Conservation (phyloP, 2,888 invertebrate genomes). For the Sphaerophoria rueppellii region DNA sequence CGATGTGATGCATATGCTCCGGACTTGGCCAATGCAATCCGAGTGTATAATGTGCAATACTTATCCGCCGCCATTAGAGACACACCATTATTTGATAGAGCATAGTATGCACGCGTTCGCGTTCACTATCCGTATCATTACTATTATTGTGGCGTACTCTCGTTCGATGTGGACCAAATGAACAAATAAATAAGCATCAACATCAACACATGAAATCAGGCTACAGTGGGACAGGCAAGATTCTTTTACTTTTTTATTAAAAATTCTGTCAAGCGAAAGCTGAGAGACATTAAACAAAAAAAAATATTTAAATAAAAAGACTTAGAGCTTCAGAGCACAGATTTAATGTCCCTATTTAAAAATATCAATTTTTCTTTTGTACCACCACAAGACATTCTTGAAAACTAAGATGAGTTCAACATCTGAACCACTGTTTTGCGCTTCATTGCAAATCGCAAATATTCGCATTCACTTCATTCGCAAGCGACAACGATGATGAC, state of each 20-base stretch:
- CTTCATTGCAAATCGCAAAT: constrained; percentile 36
- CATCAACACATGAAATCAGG: constrained; percentile 30
- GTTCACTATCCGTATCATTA: constrained; percentile 74
- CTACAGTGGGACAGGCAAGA: neutral
- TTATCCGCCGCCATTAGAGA: constrained; percentile 73
- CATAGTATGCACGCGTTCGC: constrained; percentile 70
- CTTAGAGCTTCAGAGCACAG: too few relatives aligned
- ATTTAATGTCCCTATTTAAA: neutral
- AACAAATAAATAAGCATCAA: constrained; percentile 72
- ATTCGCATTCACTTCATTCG: constrained; percentile 46
- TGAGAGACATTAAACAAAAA: too few relatives aligned
- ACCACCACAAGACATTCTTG: too few relatives aligned
- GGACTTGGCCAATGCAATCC: constrained; percentile 67
- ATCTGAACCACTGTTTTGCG: constrained; percentile 6
- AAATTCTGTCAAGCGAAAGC: too few relatives aligned
- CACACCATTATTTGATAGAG: constrained; percentile 74
- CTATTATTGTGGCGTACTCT: constrained; percentile 72
- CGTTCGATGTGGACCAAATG: constrained; percentile 70
- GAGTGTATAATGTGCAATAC: constrained; percentile 72
- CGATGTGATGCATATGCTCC: constrained; percentile 46
- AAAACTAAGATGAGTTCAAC: neutral
- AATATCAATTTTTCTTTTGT: neutral
- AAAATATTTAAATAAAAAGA: too few relatives aligned
- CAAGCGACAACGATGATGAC: neutral
- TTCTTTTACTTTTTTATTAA: neutral